These are phyloP conservation scores for Falco cherrug DNA, from an alignment of 2,797 vertebrate genomes.

Conservation along the genomic window DNA sequence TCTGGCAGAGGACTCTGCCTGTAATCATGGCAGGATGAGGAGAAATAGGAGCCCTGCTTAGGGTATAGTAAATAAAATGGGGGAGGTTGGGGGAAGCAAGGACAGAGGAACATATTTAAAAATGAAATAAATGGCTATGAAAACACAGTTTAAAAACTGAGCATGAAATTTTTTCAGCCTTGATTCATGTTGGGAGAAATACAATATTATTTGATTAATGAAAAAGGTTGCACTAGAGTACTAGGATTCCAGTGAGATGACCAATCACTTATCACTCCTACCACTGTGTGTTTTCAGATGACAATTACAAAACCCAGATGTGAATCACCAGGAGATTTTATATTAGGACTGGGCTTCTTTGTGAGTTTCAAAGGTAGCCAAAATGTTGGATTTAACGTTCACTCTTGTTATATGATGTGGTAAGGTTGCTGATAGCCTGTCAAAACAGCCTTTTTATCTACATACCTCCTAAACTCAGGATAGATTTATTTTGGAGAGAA, in stretches of 20 bases:
- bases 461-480: not conserved
- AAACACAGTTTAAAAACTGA: constrained; percentile 17
- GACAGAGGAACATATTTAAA: not conserved
- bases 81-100: not conserved
- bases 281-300: constrained; percentile 12
- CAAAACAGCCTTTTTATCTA: constrained; percentile 26
- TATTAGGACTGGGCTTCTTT: not conserved
- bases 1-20: not conserved
- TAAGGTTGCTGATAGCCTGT: constrained; percentile 40
- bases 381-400: constrained; percentile 45
- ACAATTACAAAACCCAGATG: constrained; percentile 62
- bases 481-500: constrained; percentile 18
- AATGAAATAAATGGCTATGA: not conserved
- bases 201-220: constrained; percentile 21
- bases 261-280: constrained; percentile 31
- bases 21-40: not conserved
- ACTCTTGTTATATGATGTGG: constrained; percentile 37
- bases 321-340: constrained; percentile 40
- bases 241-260: constrained; percentile 31
- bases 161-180: not conserved
- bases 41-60: constrained; percentile 41
- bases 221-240: not conserved
- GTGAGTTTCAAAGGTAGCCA: constrained; percentile 42
- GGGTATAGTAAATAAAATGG: constrained; percentile 10
- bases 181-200: not conserved